Base-by-base conservation (phyloP, 2,888 invertebrate species). In the Polydrusus tereticollis region DNA sequence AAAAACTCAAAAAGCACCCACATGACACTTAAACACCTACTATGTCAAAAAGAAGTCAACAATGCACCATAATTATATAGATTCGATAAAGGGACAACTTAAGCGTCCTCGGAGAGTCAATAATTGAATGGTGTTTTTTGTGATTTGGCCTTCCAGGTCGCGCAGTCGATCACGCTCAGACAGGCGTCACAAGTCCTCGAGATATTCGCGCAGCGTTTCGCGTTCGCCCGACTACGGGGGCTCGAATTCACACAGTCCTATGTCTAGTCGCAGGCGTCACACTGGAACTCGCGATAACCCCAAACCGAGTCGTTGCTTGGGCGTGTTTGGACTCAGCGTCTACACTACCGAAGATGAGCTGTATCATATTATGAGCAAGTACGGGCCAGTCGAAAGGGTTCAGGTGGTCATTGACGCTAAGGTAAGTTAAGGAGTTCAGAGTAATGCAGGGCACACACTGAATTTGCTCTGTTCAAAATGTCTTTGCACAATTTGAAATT, bases 391-490 rank as follows among this genome's bases (percentile, higher is more conserved):
- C 33, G 96, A 98, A 83, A 92, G 95, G 83, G 93, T 96, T 21
- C 95, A 97, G 87, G 93, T 99, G 76, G 97, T 99, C 63, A 95
- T 97, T 81, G 98, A 99, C 86, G 96, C 96, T 55, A 97, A 97
- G 91, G 94, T 94, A 85, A 86, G 81, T 70, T 1, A 18, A 21
- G 36, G 18, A 38, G 12, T 29, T 55, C 10, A 16, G 12, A 33
- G 52, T 55, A 55, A 55, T n/a, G n/a, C n/a, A n/a, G n/a, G n/a
- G n/a, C n/a, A n/a, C n/a, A n/a, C n/a, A n/a, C n/a, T n/a, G n/a
- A n/a, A n/a, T n/a, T n/a, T n/a, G n/a, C n/a, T n/a, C n/a, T n/a
- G n/a, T n/a, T n/a, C n/a, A n/a, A n/a, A n/a, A n/a, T n/a, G n/a
- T n/a, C n/a, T n/a, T n/a, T n/a, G n/a, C n/a, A n/a, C n/a, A n/a